Conservation (phyloP, 2,113 vertebrate species). For the Coturnix japonica region DNA sequence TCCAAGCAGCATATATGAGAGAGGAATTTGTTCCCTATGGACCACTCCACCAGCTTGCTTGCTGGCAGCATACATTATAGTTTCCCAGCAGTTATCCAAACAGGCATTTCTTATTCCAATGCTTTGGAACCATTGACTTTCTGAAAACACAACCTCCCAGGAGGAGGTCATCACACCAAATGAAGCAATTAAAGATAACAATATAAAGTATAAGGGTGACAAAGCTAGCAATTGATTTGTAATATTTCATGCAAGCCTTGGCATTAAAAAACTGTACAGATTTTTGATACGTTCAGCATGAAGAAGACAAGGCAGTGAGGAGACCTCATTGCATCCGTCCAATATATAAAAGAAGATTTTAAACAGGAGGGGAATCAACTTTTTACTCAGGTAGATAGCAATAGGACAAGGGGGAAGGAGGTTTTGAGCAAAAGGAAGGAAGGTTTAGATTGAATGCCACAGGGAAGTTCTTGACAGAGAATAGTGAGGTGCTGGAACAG, state of each 20-base stretch:
- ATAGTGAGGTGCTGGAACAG: no score
- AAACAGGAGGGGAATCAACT: no score
- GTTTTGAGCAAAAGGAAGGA: no score
- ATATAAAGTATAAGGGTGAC: background rate
- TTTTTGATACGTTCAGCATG: background rate
- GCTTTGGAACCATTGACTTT: background rate
- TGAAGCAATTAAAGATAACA: background rate
- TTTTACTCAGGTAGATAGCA: no score
- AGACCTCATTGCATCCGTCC: no score
- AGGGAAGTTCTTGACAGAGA: no score
- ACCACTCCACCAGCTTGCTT: background rate
- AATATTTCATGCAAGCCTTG: background rate
- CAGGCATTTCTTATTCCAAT: background rate
- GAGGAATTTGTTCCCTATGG: background rate
- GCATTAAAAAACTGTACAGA: background rate
- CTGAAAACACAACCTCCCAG: background rate
- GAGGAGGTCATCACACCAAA: background rate
- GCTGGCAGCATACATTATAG: background rate
- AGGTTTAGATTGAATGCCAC: no score
- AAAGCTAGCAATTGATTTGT: background rate
- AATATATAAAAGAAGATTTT: no score
- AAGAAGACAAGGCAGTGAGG: no score
- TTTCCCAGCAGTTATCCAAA: background rate
- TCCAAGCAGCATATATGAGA: background rate
- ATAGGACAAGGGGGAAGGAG: no score